Base-by-base conservation (phyloP, 2,888 invertebrate genomes). In the Drosophila vallismaia region DNA sequence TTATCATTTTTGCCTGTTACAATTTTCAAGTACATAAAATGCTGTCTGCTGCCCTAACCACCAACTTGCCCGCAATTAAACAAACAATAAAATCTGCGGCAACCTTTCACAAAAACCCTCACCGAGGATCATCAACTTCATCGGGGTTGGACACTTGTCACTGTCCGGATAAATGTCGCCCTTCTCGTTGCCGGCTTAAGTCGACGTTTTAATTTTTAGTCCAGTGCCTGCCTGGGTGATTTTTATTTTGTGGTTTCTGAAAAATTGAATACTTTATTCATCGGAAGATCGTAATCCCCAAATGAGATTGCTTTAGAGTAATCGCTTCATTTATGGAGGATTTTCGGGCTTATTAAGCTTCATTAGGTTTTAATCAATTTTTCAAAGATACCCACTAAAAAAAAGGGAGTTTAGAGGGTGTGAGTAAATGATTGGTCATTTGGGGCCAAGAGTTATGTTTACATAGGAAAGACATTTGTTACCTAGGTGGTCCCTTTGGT, bases 171-270 rank as follows among this genome's bases (percentile, higher is more conserved):
- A 70, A 86, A 50, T 85, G 88, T 86, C 85, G 75, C 75, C 67
- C 58, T 71, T 52, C 55, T 73, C 51, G 42, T 49, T 45, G 42
- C 42, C 75, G 45, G 63, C 82, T 63, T 86, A 88, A 86, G 77
- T 85, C 85, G 88, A 86, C 87, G 85, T 82, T 84, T 88, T 86
- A 84, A 86, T 86, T 88, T 88, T 87, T 83, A 83, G 86, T 88
- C 77, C 77, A 57, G 58, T 19, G 19, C 19, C 19, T 79, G 70
- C 69, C 40, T 51, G 62, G 55, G 38, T 55, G 67, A 77, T 77
- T 77, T 77, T 40, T 26, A 33, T 77, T 42, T 42, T 28, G 14
- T 49, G 44, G 44, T 66, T 66, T 66, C 64, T 67, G 53, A 67
- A 67, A 75, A 86, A 81, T 84, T 82, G 63, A 69, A 77, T 76